A percentile compares a stretch with the other conserved stretches of the same genome.
Conservation (phyloP, 35 echinoderm and acorn worm genomes). For the Heliocidaris tuberculata region DNA sequence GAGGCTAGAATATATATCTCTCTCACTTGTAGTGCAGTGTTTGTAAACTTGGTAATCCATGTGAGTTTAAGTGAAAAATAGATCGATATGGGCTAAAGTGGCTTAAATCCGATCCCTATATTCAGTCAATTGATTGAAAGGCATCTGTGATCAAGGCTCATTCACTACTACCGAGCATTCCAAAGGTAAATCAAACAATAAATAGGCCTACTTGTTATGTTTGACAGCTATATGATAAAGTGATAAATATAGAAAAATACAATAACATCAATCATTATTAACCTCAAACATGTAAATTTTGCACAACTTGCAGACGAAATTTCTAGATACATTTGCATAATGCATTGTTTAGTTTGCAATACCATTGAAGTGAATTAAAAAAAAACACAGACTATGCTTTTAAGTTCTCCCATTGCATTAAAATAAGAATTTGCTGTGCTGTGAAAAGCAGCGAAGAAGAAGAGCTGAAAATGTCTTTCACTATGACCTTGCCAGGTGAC, state of each 20-base stretch:
- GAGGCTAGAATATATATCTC: neutral
- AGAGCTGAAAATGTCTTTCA: neutral
- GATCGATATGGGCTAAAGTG: no score
- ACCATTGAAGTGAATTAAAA: no score
- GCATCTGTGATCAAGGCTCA: neutral
- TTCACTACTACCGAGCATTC: neutral
- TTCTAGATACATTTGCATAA: no score
- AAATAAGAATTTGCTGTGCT: neutral
- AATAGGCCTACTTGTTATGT: neutral
- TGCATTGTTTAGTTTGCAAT: no score
- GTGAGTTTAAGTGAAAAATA: neutral
- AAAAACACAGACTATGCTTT: no score
- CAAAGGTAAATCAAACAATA: neutral
- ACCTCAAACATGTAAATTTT: no score
- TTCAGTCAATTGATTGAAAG: neutral
- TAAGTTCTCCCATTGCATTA: no score
- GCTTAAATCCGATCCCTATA: no score
- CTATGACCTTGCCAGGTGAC: neutral
- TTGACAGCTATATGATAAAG: no score
- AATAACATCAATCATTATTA: no score
- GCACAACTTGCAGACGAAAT: no score
- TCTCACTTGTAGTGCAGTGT: neutral
- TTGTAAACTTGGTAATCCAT: neutral
- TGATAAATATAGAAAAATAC: no score
- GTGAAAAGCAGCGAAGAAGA: neutral